phyloP scores from a whole-genome alignment of 2,113 vertebrate genomes.

The Urocolius indicus region DNA sequence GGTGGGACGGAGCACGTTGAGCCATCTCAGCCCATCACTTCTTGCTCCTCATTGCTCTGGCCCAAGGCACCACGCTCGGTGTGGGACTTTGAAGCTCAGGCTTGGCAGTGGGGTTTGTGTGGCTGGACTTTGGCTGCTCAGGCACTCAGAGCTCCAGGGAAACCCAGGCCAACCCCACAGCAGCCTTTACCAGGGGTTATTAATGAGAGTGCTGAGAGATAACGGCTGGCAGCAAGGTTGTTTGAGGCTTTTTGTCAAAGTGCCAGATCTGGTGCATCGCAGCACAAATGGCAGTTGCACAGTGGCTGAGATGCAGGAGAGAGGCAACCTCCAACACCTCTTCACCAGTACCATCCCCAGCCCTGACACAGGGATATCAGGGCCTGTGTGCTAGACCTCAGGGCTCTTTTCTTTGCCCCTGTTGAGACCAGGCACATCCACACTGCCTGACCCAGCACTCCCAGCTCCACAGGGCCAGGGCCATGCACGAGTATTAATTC shows the following conservation, averaged over 20 bases:
- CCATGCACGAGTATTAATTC: neutral
- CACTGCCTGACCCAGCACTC: neutral
- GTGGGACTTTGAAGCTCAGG: neutral
- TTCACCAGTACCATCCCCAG: accelerated
- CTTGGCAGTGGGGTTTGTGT: neutral
- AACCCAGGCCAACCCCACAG: accelerated
- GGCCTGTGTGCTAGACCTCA: accelerated
- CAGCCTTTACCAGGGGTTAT: neutral
- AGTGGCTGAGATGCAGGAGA: accelerated
- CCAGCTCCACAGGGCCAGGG: accelerated
- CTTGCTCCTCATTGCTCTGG: neutral
- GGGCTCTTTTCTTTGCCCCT: neutral
- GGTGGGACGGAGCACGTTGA: neutral
- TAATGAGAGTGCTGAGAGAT: neutral
- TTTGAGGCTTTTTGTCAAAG: neutral
- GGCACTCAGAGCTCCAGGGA: accelerated
- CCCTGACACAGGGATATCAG: neutral
- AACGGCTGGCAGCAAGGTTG: neutral
- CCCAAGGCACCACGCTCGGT: neutral
- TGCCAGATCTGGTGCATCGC: accelerated
- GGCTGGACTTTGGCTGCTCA: neutral
- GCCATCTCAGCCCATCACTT: conserved; percentile 34
- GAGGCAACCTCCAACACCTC: neutral
- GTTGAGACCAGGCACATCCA: neutral
- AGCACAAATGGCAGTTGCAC: accelerated